Conservation (phyloP, 2,888 invertebrate genomes). For the Lamellibrachia columna region DNA sequence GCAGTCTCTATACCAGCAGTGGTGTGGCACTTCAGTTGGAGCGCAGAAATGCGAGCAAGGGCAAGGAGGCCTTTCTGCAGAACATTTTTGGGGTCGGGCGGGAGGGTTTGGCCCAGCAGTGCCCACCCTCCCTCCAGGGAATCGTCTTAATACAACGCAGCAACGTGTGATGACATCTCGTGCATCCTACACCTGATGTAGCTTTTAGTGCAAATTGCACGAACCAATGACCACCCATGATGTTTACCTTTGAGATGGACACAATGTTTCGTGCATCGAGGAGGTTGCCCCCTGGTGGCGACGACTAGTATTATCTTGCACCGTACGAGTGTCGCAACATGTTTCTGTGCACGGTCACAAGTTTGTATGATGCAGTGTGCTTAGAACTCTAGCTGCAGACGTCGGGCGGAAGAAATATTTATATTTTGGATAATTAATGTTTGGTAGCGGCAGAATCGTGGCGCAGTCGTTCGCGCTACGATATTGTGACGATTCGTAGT, state of each 20-base stretch:
- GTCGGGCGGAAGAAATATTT: not conserved
- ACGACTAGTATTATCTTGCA: slow-evolving; percentile 2
- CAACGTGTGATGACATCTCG: not conserved
- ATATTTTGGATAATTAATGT: slow-evolving; percentile 10
- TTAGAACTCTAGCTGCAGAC: not conserved
- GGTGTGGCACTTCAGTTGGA: not conserved
- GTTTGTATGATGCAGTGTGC: not conserved
- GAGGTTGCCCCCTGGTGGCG: not conserved
- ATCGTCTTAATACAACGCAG: slow-evolving; percentile 12
- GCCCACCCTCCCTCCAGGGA: slow-evolving; percentile 3
- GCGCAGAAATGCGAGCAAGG: not conserved
- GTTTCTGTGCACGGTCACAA: slow-evolving; percentile 4
- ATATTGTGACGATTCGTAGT: not conserved
- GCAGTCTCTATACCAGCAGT: not conserved
- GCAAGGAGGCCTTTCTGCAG: slow-evolving; percentile 12
- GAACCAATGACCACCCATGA: slow-evolving; percentile 5
- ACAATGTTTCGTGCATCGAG: not conserved
- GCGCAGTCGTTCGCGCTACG: not conserved
- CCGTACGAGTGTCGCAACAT: not conserved
- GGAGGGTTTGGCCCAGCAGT: not conserved
- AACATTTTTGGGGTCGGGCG: not conserved
- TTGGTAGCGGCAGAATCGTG: not conserved
- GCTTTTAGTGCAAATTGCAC: slow-evolving; percentile 16
- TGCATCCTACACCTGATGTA: not conserved
- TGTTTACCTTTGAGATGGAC: not conserved